A percentile compares a stretch with the other conserved stretches of the same genome.
Conservation (phyloP, 2,797 vertebrate species). For the Pampus argenteus region DNA sequence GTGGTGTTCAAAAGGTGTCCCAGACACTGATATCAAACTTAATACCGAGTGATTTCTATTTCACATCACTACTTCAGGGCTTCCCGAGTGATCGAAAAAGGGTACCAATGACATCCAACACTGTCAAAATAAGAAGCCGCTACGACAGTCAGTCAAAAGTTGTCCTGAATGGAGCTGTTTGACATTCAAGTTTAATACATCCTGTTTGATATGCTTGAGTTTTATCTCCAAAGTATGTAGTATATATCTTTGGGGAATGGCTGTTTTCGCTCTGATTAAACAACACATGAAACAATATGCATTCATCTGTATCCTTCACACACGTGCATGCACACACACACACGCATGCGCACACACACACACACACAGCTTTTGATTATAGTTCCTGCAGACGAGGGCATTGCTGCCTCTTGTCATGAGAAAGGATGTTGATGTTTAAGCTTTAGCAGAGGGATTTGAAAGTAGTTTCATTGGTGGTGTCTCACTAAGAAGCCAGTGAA, state of each 20-base stretch:
- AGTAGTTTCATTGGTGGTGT: slow-evolving; percentile 54
- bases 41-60: slow-evolving; percentile 60
- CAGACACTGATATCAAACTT: slow-evolving; percentile 65
- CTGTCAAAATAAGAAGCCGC: slow-evolving; percentile 48
- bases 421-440: slow-evolving; percentile 44
- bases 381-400: slow-evolving; percentile 26
- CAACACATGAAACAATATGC: slow-evolving; percentile 55
- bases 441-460: slow-evolving; percentile 62
- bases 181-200: slow-evolving; percentile 61
- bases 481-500: slow-evolving; percentile 57
- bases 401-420: slow-evolving; percentile 30
- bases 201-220: slow-evolving; percentile 64
- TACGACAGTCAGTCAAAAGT: slow-evolving; percentile 56
- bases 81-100: slow-evolving; percentile 45
- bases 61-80: slow-evolving; percentile 42
- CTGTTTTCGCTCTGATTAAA: slow-evolving; percentile 64
- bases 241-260: slow-evolving; percentile 61
- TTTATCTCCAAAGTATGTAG: slow-evolving; percentile 55
- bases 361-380: slow-evolving; percentile 7
- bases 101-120: slow-evolving; percentile 53
- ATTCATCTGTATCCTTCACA: slow-evolving; percentile 32
- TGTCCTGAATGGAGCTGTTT: slow-evolving; percentile 58
- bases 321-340: slow-evolving; percentile 11
- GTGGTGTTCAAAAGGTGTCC: slow-evolving; percentile 59
- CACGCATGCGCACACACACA: neutral